phyloP scores from a whole-genome alignment of 2,797 vertebrate species.

The Sebastes miniatus region DNA sequence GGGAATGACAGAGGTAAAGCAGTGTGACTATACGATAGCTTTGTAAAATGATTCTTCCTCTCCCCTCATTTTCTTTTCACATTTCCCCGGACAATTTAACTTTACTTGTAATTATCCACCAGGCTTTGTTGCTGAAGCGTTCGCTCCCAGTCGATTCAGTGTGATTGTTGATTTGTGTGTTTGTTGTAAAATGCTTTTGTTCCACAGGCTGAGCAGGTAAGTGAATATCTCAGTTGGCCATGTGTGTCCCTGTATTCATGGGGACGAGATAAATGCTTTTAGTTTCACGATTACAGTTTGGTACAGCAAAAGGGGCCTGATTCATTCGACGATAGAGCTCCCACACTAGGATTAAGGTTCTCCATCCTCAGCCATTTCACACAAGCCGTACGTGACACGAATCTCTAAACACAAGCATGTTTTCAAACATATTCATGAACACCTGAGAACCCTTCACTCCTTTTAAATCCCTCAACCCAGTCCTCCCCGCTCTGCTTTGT shows the following conservation, averaged over 20 bases:
- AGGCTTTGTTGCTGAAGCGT: slow-evolving; percentile 26
- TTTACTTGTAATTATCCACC: slow-evolving; percentile 41
- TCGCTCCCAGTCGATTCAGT: slow-evolving; percentile 12
- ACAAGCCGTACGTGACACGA: background rate
- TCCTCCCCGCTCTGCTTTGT: slow-evolving; percentile 24
- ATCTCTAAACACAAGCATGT: background rate
- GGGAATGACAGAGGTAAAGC: slow-evolving; percentile 9
- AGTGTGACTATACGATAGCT: slow-evolving; percentile 3
- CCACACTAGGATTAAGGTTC: background rate
- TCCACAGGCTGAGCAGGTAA: slow-evolving; percentile 77
- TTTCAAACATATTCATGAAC: slow-evolving; percentile 5
- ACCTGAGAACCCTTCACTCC: background rate
- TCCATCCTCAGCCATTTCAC: slow-evolving; percentile 29
- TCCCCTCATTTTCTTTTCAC: background rate
- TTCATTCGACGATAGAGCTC: background rate
- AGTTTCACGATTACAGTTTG: slow-evolving; percentile 15
- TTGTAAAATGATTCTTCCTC: slow-evolving; percentile 15
- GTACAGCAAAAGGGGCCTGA: background rate
- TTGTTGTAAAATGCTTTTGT: slow-evolving; percentile 59
- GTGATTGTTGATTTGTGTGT: slow-evolving; percentile 17
- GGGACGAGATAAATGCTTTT: slow-evolving; percentile 3
- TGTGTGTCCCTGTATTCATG: slow-evolving; percentile 8
- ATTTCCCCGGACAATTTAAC: slow-evolving; percentile 2
- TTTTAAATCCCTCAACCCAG: slow-evolving; percentile 15
- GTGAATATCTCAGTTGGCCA: slow-evolving; percentile 59